Percentiles rank a stretch among this genome's conserved stretches.
Evolutionary conservation across 2,113 vertebrate species (phyloP).

Genomic region (Pelobates fuscus): DNA sequence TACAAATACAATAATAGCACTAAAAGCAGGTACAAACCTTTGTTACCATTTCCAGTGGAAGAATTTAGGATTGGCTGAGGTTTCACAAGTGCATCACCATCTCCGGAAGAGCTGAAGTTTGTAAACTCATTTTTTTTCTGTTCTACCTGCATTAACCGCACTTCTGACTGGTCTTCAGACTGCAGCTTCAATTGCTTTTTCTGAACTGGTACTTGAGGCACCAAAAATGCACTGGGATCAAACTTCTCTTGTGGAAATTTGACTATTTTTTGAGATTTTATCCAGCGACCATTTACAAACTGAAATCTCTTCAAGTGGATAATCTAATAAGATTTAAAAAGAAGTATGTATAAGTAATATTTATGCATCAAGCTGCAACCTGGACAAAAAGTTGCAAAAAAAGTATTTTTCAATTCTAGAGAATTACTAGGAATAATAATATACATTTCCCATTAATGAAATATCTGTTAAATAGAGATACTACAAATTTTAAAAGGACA

Average conservation of each 20-base stretch:
- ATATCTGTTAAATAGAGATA: too few relatives aligned
- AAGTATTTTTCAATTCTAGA: too few relatives aligned
- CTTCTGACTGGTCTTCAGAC: constrained; percentile 61
- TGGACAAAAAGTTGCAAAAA: too few relatives aligned
- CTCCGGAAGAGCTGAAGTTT: constrained; percentile 64
- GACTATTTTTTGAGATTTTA: constrained; percentile 98
- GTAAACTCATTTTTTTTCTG: constrained; percentile 67
- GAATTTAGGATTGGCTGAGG: constrained; percentile 77
- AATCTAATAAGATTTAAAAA: constrained; percentile 71
- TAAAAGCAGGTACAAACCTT: constrained; percentile 82
- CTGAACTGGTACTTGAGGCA: constrained; percentile 81
- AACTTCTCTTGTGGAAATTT: constrained; percentile 92
- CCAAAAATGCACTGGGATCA: constrained; percentile 94
- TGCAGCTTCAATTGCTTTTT: constrained; percentile 69
- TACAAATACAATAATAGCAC: too few relatives aligned
- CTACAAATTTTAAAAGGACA: too few relatives aligned
- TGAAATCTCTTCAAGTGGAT: constrained; percentile 98
- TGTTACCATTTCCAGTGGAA: constrained; percentile 72
- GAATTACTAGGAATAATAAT: too few relatives aligned
- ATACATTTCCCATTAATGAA: too few relatives aligned
- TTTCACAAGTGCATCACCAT: constrained; percentile 71
- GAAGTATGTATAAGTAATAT: not conserved
- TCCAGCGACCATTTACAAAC: constrained; percentile 97
- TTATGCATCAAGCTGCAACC: too few relatives aligned
- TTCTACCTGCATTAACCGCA: constrained; percentile 58